Conservation (phyloP, 2,797 vertebrate species). For the Diceros bicornis region DNA sequence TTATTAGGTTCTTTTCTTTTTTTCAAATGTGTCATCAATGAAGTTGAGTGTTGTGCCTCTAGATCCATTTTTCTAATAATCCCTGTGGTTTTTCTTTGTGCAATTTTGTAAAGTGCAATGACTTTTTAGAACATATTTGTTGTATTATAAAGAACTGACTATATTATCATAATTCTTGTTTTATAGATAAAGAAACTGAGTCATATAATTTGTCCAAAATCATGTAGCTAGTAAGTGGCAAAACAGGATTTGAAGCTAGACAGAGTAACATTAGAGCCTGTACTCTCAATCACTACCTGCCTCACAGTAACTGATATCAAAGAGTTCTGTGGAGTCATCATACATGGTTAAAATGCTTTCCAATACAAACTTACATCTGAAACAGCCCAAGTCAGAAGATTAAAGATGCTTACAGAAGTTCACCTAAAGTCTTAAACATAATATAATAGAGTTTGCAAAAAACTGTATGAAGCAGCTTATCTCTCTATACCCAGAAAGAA, state of each 20-base stretch:
- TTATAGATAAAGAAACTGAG: conserved; percentile 5
- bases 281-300: not conserved
- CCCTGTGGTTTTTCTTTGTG: not conserved
- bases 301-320: not conserved
- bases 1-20: not conserved
- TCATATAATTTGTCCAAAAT: not conserved
- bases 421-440: not conserved
- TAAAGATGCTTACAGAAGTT: not conserved
- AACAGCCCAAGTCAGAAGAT: not conserved
- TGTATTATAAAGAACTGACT: not conserved
- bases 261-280: not conserved
- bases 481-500: not conserved
- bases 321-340: not conserved
- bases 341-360: conserved; percentile 2
- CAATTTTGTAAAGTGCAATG: not conserved
- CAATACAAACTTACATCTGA: not conserved
- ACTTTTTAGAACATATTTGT: not conserved
- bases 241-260: not conserved
- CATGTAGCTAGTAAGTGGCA: not conserved
- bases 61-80: not conserved
- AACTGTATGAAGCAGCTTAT: not conserved
- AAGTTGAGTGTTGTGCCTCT: not conserved
- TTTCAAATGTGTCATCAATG: not conserved
- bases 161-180: not conserved
- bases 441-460: not conserved